A percentile compares a stretch with the other conserved stretches of the same genome.
Conservation (phyloP, 2,888 invertebrate species). For the Rugalucina vietnamica region DNA sequence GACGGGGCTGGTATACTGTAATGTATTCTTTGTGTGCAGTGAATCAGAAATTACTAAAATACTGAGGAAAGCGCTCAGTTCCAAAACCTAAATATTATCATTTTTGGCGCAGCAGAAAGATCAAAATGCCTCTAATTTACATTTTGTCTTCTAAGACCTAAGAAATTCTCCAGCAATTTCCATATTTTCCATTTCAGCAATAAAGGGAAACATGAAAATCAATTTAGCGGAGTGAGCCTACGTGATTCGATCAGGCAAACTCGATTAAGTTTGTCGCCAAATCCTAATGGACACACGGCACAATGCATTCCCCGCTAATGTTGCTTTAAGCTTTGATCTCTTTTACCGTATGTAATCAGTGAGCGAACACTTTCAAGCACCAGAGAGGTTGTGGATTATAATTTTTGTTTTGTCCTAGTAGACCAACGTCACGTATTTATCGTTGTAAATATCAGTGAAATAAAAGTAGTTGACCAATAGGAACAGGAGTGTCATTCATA, state of each 20-base stretch:
- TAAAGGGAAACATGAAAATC: constrained; percentile 55
- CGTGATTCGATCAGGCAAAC: constrained; percentile 61
- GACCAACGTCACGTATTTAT: too few species aligned
- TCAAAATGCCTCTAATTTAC: constrained; percentile 3
- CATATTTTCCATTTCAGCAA: constrained; percentile 12
- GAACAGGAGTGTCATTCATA: too few species aligned
- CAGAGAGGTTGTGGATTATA: too few species aligned
- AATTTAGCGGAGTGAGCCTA: constrained; percentile 54
- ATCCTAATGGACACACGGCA: constrained; percentile 61
- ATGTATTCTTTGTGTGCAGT: too few species aligned
- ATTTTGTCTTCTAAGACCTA: background rate
- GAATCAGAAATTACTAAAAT: too few species aligned
- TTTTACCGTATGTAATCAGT: background rate
- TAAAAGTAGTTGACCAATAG: too few species aligned
- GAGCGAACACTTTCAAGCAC: too few species aligned
- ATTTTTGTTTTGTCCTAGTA: too few species aligned
- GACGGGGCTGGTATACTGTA: too few species aligned
- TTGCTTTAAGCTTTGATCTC: constrained; percentile 36
- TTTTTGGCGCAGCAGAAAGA: background rate
- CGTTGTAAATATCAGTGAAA: too few species aligned
- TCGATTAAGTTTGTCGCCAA: constrained; percentile 64
- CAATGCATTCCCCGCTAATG: constrained; percentile 49
- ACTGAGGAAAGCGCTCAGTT: too few species aligned
- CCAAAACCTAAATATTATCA: too few species aligned
- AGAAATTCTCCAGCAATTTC: background rate